Evolutionary conservation across 2,888 invertebrate species (phyloP), one percentile per base, ranked within the genome.

Genomic region (Lepidochitona cinerea): DNA sequence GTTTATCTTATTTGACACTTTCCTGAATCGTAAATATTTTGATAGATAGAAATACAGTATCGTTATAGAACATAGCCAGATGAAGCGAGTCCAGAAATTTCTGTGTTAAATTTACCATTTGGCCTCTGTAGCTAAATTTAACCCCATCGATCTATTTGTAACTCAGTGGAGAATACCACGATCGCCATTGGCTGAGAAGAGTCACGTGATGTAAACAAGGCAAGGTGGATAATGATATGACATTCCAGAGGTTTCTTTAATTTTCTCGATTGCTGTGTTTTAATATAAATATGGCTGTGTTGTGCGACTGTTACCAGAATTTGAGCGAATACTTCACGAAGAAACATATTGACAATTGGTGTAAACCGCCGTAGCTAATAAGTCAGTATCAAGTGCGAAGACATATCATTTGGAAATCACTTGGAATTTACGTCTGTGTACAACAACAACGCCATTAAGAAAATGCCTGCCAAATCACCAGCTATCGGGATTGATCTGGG

Each of bases 401-500:
- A n/a, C n/a, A n/a, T 7, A n/a, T 2, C 7, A 49, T 49, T 49
- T 23, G 49, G n/a, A 18, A 23, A 49, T 23, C 23, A 1, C 49
- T n/a, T 18, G 4, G 49, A 49, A n/a, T 49, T 49, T 49, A 4
- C 49, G 2, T n/a, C 7, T 49, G 49, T 49, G 49, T 49, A 23
- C 49, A 49, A 49, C 49, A 49, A 49, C 49, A 49, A 49, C 49
- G 49, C 2, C 3, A 49, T 23, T n/a, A 7, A 49, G 1, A 49
- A 49, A 2, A 49, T 49, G 49, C 49, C 49, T n/a, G 49, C 49
- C 18, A 64, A 64, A 71, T 36, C 35, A 14, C 82, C 86, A 64
- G 89, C 89, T 78, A 95, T 96, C 90, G 97, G 97, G 93, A 96
- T 97, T 92, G 96, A 96, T 91, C 92, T 96, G 84, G 95, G 95